phyloP scores from a whole-genome alignment of 2,797 vertebrate species.

The Betta splendens region DNA sequence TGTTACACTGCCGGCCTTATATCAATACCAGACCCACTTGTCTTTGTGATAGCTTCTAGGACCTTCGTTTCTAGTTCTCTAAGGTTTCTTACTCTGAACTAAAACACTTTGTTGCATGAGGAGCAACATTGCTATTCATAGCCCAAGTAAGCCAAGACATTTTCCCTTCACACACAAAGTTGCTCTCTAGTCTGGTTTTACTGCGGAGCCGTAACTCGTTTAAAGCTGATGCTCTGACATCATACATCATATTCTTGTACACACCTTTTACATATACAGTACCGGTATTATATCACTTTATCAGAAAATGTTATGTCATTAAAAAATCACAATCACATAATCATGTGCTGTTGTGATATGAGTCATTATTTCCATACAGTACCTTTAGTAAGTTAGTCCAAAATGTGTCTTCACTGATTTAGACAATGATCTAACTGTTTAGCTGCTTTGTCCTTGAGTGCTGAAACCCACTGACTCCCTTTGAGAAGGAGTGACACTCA shows the following conservation, averaged over 20 bases:
- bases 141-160: conserved; percentile 58
- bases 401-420: not conserved
- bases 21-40: conserved; percentile 56
- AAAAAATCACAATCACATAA: not conserved
- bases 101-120: conserved; percentile 24
- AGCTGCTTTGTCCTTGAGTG: not conserved
- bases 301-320: not conserved
- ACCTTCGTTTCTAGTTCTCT: conserved; percentile 31
- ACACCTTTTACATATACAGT: not conserved
- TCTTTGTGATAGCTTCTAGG: conserved; percentile 34
- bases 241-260: not conserved
- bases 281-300: not conserved
- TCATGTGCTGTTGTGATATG: too few relatives aligned
- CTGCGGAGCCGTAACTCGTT: conserved; percentile 33
- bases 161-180: conserved; percentile 57
- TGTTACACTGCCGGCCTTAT: conserved; percentile 34
- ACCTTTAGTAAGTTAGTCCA: conserved; percentile 6
- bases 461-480: not conserved
- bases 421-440: not conserved
- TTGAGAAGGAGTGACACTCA: conserved; percentile 16
- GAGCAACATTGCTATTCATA: conserved; percentile 59
- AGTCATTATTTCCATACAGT: not conserved
- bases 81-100: conserved; percentile 57
- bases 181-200: conserved; percentile 41
- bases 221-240: conserved; percentile 10